A percentile compares a stretch with the other conserved stretches of the same genome.
These are phyloP conservation scores for Mastomys coucha DNA, from an alignment of 2,113 vertebrate species.

Conservation along the genomic window DNA sequence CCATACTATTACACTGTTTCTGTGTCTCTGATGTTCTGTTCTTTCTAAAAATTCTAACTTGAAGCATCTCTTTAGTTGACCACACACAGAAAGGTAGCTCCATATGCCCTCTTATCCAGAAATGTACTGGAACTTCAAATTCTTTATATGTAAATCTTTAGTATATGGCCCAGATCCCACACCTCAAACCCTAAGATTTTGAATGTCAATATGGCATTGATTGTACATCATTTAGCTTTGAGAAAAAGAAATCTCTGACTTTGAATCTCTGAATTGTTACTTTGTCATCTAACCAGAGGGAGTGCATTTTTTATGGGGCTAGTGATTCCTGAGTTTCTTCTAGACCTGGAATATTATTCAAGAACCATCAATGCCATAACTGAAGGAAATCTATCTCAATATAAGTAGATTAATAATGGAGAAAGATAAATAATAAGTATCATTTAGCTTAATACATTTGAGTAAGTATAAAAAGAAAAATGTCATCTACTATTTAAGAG, in stretches of 20 bases:
- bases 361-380: neutral
- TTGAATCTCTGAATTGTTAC: neutral
- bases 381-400: neutral
- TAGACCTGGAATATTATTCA: neutral
- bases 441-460: neutral
- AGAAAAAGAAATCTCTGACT: neutral
- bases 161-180: neutral
- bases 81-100: neutral
- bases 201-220: neutral
- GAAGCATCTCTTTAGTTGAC: neutral
- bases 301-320: neutral
- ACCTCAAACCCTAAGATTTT: neutral
- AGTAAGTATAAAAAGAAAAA: neutral
- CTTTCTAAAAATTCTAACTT: neutral
- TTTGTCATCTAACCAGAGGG: neutral
- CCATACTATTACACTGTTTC: neutral
- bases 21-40: neutral
- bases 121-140: neutral
- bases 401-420: conserved; percentile 37
- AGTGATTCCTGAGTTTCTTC: neutral
- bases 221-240: neutral
- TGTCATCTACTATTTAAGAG: neutral
- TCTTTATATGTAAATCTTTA: neutral
- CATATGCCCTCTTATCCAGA: too few relatives aligned
- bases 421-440: neutral